Evolutionary conservation across 2,113 vertebrate species (phyloP).

Genomic region (Thalassoma bifasciatum): DNA sequence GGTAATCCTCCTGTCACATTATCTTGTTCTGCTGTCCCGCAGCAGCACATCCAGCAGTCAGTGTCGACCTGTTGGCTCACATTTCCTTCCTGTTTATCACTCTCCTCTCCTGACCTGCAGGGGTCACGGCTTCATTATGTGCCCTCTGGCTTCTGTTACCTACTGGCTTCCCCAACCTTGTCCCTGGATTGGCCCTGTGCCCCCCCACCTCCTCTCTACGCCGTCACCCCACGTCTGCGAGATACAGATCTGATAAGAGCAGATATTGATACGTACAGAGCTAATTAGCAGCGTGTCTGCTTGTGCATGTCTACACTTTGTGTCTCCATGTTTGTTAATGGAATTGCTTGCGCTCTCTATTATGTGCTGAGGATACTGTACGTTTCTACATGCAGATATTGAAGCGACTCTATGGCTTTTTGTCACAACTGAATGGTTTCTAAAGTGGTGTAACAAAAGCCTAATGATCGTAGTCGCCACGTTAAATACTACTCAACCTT

Average conservation of each 20-base stretch:
- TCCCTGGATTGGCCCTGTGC: conserved; percentile 15
- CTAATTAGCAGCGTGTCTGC: conserved; percentile 9
- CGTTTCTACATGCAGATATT: too few species aligned
- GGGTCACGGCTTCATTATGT: conserved; percentile 75
- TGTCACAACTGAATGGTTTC: too few species aligned
- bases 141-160: conserved; percentile 66
- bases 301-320: not conserved
- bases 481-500: too few species aligned
- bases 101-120: conserved; percentile 56
- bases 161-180: conserved; percentile 72
- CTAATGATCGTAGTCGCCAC: too few species aligned
- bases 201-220: not conserved
- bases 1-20: conserved; percentile 73
- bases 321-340: too few species aligned
- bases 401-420: too few species aligned
- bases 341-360: not conserved
- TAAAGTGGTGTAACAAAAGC: too few species aligned
- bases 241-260: conserved; percentile 28
- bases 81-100: conserved; percentile 81
- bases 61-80: conserved; percentile 71
- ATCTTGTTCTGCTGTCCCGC: conserved; percentile 59
- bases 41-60: conserved; percentile 67
- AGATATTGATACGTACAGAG: conserved; percentile 19
- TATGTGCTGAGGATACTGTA: too few species aligned
- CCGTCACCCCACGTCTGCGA: not conserved